These are phyloP conservation scores for Sylvilagus floridanus DNA, from an alignment of 2,797 vertebrate species.

Conservation along the genomic window DNA sequence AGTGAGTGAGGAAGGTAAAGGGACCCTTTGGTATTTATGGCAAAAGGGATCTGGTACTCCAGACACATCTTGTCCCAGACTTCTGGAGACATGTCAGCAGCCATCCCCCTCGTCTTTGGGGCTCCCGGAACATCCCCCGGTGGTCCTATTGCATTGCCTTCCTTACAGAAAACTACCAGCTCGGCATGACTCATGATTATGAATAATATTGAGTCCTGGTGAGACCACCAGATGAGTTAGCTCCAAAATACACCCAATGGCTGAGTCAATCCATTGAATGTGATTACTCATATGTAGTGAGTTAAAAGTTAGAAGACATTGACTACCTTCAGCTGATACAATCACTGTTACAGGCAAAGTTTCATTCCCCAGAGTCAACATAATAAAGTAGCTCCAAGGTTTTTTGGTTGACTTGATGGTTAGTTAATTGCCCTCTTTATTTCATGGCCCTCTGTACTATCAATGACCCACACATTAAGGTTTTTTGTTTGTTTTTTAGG, in stretches of 20 bases:
- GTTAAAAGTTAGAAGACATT: neutral
- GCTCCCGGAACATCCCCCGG: neutral
- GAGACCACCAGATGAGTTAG: neutral
- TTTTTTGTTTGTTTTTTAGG: neutral
- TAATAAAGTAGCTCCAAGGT: neutral
- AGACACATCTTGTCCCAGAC: neutral
- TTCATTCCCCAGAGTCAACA: neutral
- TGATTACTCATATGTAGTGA: neutral
- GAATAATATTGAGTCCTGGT: neutral
- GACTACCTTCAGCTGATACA: neutral
- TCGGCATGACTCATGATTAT: neutral
- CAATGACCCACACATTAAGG: neutral
- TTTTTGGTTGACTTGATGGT: neutral
- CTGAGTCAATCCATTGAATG: neutral
- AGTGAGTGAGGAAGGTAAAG: neutral
- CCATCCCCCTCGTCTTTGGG: neutral
- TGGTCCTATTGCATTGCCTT: neutral
- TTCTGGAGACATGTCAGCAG: neutral
- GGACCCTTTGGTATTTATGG: neutral
- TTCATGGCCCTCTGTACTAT: neutral
- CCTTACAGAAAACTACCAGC: neutral
- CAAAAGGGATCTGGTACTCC: too few species aligned
- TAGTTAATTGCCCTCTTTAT: neutral
- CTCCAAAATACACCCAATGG: neutral
- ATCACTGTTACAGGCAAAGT: neutral